Conservation (phyloP, 2,888 invertebrate genomes). For the Plutella xylostella region DNA sequence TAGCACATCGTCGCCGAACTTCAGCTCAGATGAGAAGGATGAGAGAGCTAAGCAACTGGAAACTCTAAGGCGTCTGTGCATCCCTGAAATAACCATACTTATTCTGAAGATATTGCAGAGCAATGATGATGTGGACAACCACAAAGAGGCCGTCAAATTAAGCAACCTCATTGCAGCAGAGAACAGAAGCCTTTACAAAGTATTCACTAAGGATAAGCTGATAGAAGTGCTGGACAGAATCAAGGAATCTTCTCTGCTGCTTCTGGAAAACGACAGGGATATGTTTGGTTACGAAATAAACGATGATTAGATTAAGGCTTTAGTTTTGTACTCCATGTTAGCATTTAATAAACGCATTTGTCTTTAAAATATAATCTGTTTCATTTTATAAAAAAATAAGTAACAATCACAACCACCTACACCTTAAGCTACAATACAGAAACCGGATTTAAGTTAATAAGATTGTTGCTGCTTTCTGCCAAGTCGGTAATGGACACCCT, state of each 20-base stretch:
- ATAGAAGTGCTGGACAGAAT: slow-evolving; percentile 81
- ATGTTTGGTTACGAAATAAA: slow-evolving; percentile 80
- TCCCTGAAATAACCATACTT: slow-evolving; percentile 85
- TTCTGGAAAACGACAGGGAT: slow-evolving; percentile 83
- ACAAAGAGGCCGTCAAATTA: slow-evolving; percentile 75
- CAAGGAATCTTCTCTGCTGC: slow-evolving; percentile 79
- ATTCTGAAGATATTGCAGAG: slow-evolving; percentile 84
- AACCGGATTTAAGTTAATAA: slow-evolving; percentile 85
- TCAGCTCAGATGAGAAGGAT: slow-evolving; percentile 51
- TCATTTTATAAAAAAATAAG: neutral
- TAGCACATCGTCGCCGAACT: slow-evolving; percentile 54
- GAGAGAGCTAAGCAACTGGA: slow-evolving; percentile 78
- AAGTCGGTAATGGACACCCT: slow-evolving; percentile 93
- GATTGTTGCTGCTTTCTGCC: slow-evolving; percentile 92
- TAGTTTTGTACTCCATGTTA: neutral
- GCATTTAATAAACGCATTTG: slow-evolving; percentile 1
- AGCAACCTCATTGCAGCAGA: slow-evolving; percentile 86
- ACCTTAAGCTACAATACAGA: slow-evolving; percentile 29
- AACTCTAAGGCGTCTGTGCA: slow-evolving; percentile 81
- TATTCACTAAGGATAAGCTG: slow-evolving; percentile 82
- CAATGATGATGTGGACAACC: slow-evolving; percentile 80
- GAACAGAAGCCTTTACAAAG: slow-evolving; percentile 82
- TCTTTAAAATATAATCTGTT: slow-evolving; percentile 1
- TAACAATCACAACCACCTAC: no score
- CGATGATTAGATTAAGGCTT: slow-evolving; percentile 24